phyloP scores from a whole-genome alignment of 2,797 vertebrate species.

The Paedocypris micromegethes region DNA sequence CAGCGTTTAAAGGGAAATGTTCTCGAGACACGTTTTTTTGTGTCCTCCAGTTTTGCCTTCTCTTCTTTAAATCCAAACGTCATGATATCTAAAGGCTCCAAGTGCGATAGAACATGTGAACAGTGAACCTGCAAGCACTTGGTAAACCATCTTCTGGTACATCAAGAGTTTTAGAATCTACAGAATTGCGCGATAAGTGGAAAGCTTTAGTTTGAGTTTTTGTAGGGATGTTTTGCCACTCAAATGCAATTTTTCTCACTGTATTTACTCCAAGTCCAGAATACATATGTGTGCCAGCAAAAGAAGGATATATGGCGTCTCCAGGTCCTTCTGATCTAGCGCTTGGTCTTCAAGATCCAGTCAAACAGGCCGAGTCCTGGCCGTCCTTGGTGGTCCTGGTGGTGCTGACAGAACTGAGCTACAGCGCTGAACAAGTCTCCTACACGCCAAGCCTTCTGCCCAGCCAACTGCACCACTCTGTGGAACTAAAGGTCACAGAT shows the following conservation, averaged over 20 bases:
- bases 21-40: slow-evolving; percentile 14
- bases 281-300: slow-evolving; percentile 10
- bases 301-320: slow-evolving; percentile 4
- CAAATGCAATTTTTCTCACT: slow-evolving; percentile 34
- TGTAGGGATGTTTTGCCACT: slow-evolving; percentile 11
- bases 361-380: slow-evolving; percentile 82
- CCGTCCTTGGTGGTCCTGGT: slow-evolving; percentile 56
- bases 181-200: too few relatives aligned
- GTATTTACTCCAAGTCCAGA: slow-evolving; percentile 18
- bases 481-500: slow-evolving; percentile 73
- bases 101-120: too few relatives aligned
- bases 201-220: background rate
- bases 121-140: background rate
- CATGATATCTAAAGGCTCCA: too few relatives aligned
- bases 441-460: slow-evolving; percentile 85
- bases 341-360: slow-evolving; percentile 82
- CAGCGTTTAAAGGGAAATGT: slow-evolving; percentile 63
- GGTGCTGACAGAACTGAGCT: slow-evolving; percentile 83
- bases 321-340: slow-evolving; percentile 57
- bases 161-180: slow-evolving; percentile 1
- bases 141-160: slow-evolving; percentile 4
- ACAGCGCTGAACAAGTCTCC: slow-evolving; percentile 86
- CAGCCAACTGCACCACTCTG: slow-evolving; percentile 82
- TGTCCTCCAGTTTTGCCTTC: background rate
- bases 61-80: too few relatives aligned